Evolutionary conservation across 37 sponge, comb jelly and placozoan species (phyloP).

Genomic region (Eunapius fragilis): DNA sequence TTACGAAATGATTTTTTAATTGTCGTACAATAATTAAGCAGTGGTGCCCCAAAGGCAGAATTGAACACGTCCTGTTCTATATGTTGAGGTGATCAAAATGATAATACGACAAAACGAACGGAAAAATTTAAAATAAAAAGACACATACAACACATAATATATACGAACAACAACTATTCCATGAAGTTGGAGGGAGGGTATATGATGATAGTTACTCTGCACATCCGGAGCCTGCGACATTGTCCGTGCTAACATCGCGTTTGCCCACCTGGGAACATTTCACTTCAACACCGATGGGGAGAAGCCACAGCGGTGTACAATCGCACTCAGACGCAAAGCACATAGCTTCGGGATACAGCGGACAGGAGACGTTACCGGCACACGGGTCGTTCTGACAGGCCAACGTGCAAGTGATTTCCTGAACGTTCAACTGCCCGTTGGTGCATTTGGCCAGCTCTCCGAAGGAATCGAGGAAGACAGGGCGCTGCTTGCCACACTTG

Average conservation of each 20-base stretch:
- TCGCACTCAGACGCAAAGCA: slow-evolving; percentile 52
- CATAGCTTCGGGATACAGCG: slow-evolving; percentile 26
- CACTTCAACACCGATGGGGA: slow-evolving; percentile 24
- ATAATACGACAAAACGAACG: background rate
- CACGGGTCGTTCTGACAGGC: slow-evolving; percentile 60
- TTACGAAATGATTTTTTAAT: background rate
- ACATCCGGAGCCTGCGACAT: background rate
- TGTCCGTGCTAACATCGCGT: background rate
- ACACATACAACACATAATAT: background rate
- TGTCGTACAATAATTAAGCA: background rate
- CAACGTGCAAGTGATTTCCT: background rate
- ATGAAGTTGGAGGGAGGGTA: background rate
- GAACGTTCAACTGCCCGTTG: slow-evolving; percentile 9
- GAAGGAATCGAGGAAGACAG: slow-evolving; percentile 36
- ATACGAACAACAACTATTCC: background rate
- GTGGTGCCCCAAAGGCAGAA: background rate
- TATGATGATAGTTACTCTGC: background rate
- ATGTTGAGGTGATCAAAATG: background rate
- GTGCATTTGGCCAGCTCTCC: slow-evolving; percentile 12
- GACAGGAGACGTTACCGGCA: slow-evolving; percentile 15
- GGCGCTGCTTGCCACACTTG: slow-evolving; percentile 45
- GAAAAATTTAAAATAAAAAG: background rate
- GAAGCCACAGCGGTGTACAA: slow-evolving; percentile 32
- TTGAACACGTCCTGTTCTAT: background rate
- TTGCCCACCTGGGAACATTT: slow-evolving; percentile 37